Percentiles rank a stretch among this genome's conserved stretches.
phyloP scores from a whole-genome alignment of 2,797 vertebrate species.

The Chaunax sp. region DNA sequence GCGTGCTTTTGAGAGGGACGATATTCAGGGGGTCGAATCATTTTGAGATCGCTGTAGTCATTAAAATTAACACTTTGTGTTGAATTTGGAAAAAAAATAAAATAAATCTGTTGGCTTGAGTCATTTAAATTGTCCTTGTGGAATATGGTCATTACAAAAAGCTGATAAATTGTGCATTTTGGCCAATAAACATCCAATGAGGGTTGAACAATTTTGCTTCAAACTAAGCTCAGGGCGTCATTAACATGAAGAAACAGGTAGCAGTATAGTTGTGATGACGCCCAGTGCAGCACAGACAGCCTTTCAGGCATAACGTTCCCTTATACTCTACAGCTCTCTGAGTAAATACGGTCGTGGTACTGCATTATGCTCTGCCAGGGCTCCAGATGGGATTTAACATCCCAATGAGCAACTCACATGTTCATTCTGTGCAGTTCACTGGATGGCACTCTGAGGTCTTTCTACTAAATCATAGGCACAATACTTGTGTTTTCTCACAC shows the following conservation, averaged over 20 bases:
- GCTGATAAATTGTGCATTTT: too few species aligned
- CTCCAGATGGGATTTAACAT: constrained; percentile 9
- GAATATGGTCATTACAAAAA: too few species aligned
- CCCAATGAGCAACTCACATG: not conserved
- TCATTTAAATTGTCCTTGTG: too few species aligned
- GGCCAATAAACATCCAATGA: too few species aligned
- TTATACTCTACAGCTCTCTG: constrained; percentile 17
- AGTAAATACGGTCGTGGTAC: not conserved
- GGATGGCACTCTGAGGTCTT: not conserved
- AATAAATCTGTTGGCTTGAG: too few species aligned
- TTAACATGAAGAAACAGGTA: not conserved
- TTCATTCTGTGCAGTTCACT: not conserved
- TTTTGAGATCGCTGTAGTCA: too few species aligned
- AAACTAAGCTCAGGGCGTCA: not conserved
- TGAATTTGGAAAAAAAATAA: too few species aligned
- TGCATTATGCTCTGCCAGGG: not conserved
- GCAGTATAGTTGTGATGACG: not conserved
- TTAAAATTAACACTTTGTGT: too few species aligned
- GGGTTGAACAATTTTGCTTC: too few species aligned
- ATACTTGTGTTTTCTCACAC: too few species aligned
- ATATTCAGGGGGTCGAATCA: too few species aligned
- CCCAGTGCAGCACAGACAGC: not conserved
- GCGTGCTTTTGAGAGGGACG: too few species aligned
- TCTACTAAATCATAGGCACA: not conserved
- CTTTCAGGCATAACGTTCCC: constrained; percentile 6